Conservation (phyloP, 2,888 invertebrate genomes). For the Anthophora plumipes region DNA sequence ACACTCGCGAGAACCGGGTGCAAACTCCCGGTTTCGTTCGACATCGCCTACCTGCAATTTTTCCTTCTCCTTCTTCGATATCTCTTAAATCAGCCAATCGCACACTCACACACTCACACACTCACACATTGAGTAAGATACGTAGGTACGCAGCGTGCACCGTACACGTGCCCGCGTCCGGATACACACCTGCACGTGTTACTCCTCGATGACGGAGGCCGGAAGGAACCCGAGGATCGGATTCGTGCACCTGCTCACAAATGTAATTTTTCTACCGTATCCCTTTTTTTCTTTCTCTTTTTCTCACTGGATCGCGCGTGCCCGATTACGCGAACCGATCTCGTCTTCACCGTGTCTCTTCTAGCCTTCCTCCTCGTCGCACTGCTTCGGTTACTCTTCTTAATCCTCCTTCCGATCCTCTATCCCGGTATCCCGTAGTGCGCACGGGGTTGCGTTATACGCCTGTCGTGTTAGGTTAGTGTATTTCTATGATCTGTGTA, state of each 20-base stretch:
- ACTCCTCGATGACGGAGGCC: constrained; percentile 48
- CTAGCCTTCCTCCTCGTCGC: constrained; percentile 38
- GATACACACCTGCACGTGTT: constrained; percentile 71
- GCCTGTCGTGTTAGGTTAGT: no score
- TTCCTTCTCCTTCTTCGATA: neutral
- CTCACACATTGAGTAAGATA: neutral
- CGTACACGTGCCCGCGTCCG: constrained; percentile 60
- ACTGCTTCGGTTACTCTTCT: constrained; percentile 21
- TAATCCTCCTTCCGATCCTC: constrained; percentile 24
- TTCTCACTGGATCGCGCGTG: constrained; percentile 34
- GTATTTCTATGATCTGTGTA: neutral
- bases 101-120: constrained; percentile 6
- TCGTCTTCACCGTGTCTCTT: constrained; percentile 7
- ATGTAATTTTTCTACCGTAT: constrained; percentile 24
- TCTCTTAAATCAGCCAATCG: constrained; percentile 11
- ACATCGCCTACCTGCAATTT: constrained; percentile 24
- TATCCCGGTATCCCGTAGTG: constrained; percentile 4
- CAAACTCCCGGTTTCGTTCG: neutral
- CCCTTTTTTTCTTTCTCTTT: no score
- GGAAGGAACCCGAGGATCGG: constrained; percentile 4
- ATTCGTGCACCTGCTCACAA: constrained; percentile 50
- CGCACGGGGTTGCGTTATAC: no score
- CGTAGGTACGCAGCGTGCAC: constrained; percentile 20
- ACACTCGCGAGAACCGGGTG: constrained; percentile 13
- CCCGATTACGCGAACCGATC: constrained; percentile 12